Percentiles rank a stretch among this genome's conserved stretches.
Conservation (phyloP, 2,888 invertebrate species). For the Agonopterix alstromeriana region DNA sequence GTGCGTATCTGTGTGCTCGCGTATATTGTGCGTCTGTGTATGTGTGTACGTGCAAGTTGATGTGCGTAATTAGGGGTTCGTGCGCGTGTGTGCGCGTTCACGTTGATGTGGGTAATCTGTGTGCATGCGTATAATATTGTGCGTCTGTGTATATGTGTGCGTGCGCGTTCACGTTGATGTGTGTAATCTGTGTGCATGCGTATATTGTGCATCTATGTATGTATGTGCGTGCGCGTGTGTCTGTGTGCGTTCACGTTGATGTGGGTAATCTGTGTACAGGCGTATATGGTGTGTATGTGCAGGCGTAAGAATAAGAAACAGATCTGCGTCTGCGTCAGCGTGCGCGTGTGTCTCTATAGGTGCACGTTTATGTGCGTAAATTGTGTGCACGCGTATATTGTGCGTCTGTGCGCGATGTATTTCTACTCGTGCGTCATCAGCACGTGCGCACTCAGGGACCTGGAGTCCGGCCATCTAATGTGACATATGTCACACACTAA, state of each 20-base stretch:
- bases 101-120: neutral
- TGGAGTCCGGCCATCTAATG: constrained; percentile 29
- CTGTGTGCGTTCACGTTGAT: neutral
- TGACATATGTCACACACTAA: constrained; percentile 39
- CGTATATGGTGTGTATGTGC: neutral
- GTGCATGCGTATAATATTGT: no score
- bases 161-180: neutral
- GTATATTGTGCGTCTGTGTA: no score
- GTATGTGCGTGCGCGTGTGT: neutral
- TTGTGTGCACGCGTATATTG: neutral
- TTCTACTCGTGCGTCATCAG: constrained; percentile 37
- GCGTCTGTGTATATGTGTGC: neutral
- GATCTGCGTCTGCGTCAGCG: no score
- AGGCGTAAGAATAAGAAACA: no score
- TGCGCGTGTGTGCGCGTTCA: no score
- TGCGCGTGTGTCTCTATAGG: no score
- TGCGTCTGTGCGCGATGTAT: constrained; percentile 18
- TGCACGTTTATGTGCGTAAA: no score
- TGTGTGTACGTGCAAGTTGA: no score
- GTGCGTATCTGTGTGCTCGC: no score
- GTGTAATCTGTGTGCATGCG: neutral
- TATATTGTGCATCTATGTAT: neutral
- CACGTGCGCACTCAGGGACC: constrained; percentile 31
- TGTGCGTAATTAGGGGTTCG: no score
- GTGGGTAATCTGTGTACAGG: neutral